Base-by-base conservation (phyloP, 1,140 invertebrate species). In the Drosophila simulans region DNA sequence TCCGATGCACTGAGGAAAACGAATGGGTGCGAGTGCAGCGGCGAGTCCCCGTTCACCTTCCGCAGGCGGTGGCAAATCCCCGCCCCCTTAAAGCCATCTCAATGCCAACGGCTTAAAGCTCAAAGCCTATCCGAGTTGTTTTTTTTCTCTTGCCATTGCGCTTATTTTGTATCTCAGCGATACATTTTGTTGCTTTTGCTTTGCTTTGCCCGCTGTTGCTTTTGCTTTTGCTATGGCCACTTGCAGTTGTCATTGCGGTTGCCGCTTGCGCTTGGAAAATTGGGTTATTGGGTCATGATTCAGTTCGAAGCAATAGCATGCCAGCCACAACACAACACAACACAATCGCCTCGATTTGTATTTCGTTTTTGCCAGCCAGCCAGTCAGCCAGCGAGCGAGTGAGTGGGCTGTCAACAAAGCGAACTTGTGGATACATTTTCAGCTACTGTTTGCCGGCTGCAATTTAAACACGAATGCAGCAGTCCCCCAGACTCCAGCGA, bases 211-310 rank as follows among this genome's bases (percentile, higher is more conserved):
- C 55, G 56, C 20, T 64, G 15, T 54, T 46, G 46, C 22, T 77
- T 48, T 43, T 62, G 65, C 35, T 39, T 51, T 58, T 53, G 73
- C 52, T 60, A 37, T 42, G 57, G 74, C 69, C 60, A 52, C 49
- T 65, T 76, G 53, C 58, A 57, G 81, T 77, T 85, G 80, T 84
- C 81, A 84, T 77, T 84, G 80, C 80, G 81, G 80, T 75, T 74
- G 69, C 60, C 37, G 77, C 37, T 48, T 34, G 53, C 59, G 58
- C 56, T 77, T 60, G 77, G 60, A 78, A 89, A 88, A 89, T 88
- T 88, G 53, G 84, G 84, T 88, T 88, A 88, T 84, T 88, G 85
- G 84, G 84, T 88, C 84, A 88, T 88, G 84, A 88, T 88, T 88
- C 84, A 88, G 84, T 88, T 88, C 77, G 84, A 89, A 81, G 84